Percentiles rank a stretch among this genome's conserved stretches.
These are phyloP conservation scores for Vimba vimba DNA, from an alignment of 2,113 vertebrate genomes.

Conservation along the genomic window DNA sequence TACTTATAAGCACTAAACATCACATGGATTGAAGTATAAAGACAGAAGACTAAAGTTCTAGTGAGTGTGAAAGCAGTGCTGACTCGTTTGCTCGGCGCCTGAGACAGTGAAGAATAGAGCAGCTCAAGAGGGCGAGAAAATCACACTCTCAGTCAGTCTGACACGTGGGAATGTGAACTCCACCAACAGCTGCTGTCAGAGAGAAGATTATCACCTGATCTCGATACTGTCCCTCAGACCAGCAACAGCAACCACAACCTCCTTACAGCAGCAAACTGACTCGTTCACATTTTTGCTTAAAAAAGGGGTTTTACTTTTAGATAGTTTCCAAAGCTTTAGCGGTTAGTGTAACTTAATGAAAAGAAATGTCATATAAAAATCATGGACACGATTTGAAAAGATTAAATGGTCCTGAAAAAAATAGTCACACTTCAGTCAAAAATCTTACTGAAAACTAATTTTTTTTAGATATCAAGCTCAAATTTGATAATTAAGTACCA, in stretches of 20 bases:
- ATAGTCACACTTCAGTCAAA: no score
- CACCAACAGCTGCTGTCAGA: conserved; percentile 24
- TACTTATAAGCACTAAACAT: background rate
- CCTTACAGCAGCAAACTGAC: background rate
- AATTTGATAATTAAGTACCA: no score
- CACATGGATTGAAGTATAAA: background rate
- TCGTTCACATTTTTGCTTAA: background rate
- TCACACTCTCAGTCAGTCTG: conserved; percentile 13
- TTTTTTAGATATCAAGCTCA: no score
- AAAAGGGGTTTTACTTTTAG: background rate
- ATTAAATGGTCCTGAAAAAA: no score
- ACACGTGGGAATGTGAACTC: conserved; percentile 5
- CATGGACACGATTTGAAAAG: no score
- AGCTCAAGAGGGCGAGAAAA: conserved; percentile 21
- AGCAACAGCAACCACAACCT: background rate
- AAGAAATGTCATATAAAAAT: no score
- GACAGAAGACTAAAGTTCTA: background rate
- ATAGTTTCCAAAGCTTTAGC: no score
- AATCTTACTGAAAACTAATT: no score
- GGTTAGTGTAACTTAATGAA: no score
- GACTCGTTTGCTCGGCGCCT: background rate
- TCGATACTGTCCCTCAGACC: background rate
- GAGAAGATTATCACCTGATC: conserved; percentile 47
- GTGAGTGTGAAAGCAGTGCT: background rate
- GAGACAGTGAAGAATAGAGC: conserved; percentile 30